Percentiles rank a stretch among this genome's conserved stretches.
These are phyloP conservation scores for Ceratina calcarata DNA, from an alignment of 1,140 invertebrate species.

Conservation along the genomic window DNA sequence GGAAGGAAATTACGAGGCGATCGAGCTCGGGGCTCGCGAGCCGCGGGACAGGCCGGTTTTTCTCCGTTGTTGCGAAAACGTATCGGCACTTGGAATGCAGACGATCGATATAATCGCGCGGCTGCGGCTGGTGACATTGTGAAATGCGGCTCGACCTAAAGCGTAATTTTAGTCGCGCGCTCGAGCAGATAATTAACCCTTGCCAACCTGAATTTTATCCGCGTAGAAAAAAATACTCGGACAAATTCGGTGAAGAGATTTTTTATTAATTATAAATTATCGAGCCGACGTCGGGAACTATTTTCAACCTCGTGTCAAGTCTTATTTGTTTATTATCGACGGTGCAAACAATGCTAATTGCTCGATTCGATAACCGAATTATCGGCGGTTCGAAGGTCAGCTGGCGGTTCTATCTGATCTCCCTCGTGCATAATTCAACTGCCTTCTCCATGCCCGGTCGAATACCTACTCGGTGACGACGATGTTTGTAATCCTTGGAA, in stretches of 20 bases:
- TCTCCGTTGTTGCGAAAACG: conserved; percentile 36
- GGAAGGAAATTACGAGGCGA: conserved; percentile 45
- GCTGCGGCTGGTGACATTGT: conserved; percentile 37
- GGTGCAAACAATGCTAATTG: not conserved
- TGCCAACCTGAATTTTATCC: conserved; percentile 13
- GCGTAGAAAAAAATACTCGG: too few species aligned
- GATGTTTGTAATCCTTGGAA: conserved; percentile 28
- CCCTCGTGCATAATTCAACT: conserved; percentile 5
- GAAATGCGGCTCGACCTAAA: conserved; percentile 36
- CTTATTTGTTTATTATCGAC: too few species aligned
- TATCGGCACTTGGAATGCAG: conserved; percentile 48
- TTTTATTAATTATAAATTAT: too few species aligned
- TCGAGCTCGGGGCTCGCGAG: not conserved
- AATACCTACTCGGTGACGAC: conserved; percentile 31
- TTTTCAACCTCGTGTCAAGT: too few species aligned
- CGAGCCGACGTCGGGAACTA: too few species aligned
- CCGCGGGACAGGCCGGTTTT: conserved; percentile 1
- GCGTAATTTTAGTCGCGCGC: conserved; percentile 40
- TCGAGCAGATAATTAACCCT: conserved; percentile 31
- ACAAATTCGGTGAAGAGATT: too few species aligned
- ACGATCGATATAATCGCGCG: conserved; percentile 40
- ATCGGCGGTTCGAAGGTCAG: conserved; percentile 26
- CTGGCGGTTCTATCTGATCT: conserved; percentile 18
- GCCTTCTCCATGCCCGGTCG: not conserved
- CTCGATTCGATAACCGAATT: conserved; percentile 22